phyloP scores from a whole-genome alignment of 2,888 invertebrate genomes.

The Blastobasis adustella region DNA sequence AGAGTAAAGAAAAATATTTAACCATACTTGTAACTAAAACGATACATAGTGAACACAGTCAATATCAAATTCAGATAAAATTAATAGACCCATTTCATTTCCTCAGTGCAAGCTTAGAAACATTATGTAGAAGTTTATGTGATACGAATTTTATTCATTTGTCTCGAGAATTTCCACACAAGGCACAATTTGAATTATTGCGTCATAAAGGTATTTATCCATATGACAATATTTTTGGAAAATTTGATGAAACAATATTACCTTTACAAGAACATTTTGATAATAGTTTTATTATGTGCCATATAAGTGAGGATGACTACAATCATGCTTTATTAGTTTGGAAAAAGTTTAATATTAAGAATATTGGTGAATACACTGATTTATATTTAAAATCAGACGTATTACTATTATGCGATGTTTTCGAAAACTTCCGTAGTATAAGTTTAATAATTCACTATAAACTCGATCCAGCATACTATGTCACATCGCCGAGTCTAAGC shows the following conservation, averaged over 20 bases:
- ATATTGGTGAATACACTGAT: slow-evolving; percentile 26
- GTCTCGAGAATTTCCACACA: slow-evolving; percentile 5
- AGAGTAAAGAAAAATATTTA: slow-evolving; percentile 28
- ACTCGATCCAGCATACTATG: slow-evolving; percentile 19
- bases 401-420: slow-evolving; percentile 27
- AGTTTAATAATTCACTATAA: slow-evolving; percentile 22
- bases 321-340: slow-evolving; percentile 21
- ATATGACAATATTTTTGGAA: slow-evolving; percentile 17
- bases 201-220: slow-evolving; percentile 20
- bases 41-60: slow-evolving; percentile 4
- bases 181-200: slow-evolving; percentile 9
- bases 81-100: slow-evolving; percentile 9
- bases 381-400: slow-evolving; percentile 30
- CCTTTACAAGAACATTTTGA: slow-evolving; percentile 15
- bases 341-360: slow-evolving; percentile 19
- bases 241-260: slow-evolving; percentile 11
- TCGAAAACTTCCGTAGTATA: slow-evolving; percentile 31
- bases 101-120: slow-evolving; percentile 2
- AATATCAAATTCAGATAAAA: slow-evolving; percentile 1
- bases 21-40: slow-evolving; percentile 29
- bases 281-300: slow-evolving; percentile 6
- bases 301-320: slow-evolving; percentile 18
- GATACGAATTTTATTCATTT: slow-evolving; percentile 7
- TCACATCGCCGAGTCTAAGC: slow-evolving; percentile 20
- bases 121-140: slow-evolving; percentile 7